phyloP scores from a whole-genome alignment of 2,797 vertebrate genomes.

The Melanotaenia maccullochi region DNA sequence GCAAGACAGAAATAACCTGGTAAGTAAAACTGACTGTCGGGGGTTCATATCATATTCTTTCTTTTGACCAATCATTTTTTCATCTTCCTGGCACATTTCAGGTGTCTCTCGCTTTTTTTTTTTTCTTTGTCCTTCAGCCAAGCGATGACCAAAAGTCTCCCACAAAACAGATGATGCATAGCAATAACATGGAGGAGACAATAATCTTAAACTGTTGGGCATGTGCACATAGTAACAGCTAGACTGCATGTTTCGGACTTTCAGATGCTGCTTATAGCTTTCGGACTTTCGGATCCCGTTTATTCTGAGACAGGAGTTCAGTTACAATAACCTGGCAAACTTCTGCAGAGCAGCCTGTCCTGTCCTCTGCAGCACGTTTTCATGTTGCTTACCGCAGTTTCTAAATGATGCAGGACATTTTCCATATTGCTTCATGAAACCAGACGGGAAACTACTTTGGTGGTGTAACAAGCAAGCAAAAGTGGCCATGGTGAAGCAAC shows the following conservation, averaged over 20 bases:
- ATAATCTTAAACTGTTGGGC: neutral
- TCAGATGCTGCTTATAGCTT: neutral
- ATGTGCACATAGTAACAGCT: conserved; percentile 1
- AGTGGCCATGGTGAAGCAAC: neutral
- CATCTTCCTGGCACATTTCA: conserved; percentile 46
- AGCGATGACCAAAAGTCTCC: conserved; percentile 2
- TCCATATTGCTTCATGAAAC: neutral
- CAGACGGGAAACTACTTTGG: neutral
- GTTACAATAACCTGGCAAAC: conserved; percentile 1
- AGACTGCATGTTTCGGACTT: conserved; percentile 6
- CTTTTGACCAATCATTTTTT: conserved; percentile 36
- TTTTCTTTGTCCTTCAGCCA: conserved; percentile 28
- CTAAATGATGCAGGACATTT: neutral
- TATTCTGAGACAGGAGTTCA: conserved; percentile 3
- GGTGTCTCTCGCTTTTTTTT: conserved; percentile 16
- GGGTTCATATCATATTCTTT: conserved; percentile 41
- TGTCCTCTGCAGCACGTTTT: neutral
- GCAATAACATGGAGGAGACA: neutral
- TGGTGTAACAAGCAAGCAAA: neutral
- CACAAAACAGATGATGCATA: conserved; percentile 1
- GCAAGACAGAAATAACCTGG: conserved; percentile 99
- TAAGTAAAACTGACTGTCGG: conserved; percentile 86
- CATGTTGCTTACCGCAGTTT: neutral
- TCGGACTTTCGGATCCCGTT: conserved; percentile 9
- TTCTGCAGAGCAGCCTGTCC: neutral